Base-by-base conservation (phyloP, 2,113 vertebrate genomes). In the Anguilla rostrata region DNA sequence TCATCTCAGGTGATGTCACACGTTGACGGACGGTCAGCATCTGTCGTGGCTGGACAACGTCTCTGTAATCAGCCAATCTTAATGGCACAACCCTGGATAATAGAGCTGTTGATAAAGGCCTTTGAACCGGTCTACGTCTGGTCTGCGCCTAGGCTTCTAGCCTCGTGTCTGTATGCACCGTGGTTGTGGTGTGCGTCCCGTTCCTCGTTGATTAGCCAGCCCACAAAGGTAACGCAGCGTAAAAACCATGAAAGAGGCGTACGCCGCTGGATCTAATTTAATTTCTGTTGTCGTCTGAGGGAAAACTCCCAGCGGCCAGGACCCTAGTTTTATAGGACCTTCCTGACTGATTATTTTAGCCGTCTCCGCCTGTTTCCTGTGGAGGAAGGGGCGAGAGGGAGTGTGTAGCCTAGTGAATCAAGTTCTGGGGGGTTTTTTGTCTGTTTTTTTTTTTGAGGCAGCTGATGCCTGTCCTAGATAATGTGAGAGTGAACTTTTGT, bases 311-410 rank as follows among this genome's bases (percentile, higher is more conserved):
- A 87, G 49, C 11, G 86, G 53, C 83, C 43, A 84, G 56, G 87
- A 39, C 91, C 92, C 90, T 94, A 94, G 93, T 94, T 94, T 93
- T 94, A 94, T 93, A 94, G 93, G 94, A 93, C 39, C 6, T 86
- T 84, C 86, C n/a, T 82, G 84, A 71, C 57, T 29, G 83, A 83
- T 86, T 60, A 85, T 40, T 86, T 85, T 63, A 71, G n/a, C n/a
- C 41, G 22, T 84, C 18, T 79, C 4, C 14, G 29, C 22, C 79
- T 2, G 8, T 79, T 79, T 20, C 43, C 43, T 85, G 84, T 66
- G 29, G 16, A 71, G 39, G 57, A 5, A 66, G 20, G 9, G 60
- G 22, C 18, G 60, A 66, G 18, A 66, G 22, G 22, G 18, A 26
- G 18, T 66, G 18, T 66, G 60, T 66, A 66, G 22, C 18, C 26